Percentiles rank a stretch among this genome's conserved stretches.
Evolutionary conservation across 2,888 invertebrate genomes (phyloP).

Genomic region (Oegoconia quadripuncta): DNA sequence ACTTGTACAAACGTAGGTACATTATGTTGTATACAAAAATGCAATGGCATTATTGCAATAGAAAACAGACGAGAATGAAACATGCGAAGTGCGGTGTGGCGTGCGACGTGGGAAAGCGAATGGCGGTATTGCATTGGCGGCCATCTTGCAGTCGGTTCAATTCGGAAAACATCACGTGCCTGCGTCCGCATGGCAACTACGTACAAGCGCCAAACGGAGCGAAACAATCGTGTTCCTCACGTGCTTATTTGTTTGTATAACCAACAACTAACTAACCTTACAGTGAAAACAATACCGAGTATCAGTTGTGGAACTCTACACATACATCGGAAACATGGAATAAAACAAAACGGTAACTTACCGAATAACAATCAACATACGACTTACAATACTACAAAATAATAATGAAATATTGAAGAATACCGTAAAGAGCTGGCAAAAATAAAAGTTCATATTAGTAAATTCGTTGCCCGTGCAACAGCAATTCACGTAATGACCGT

Average conservation of each 20-base stretch:
- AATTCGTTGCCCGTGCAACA: slow-evolving; percentile 36
- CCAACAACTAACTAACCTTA: no score
- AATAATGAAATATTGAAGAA: slow-evolving; percentile 22
- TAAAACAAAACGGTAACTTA: slow-evolving; percentile 16
- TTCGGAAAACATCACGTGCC: slow-evolving; percentile 69
- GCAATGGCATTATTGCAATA: slow-evolving; percentile 52
- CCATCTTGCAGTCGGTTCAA: slow-evolving; percentile 68
- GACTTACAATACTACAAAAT: no score
- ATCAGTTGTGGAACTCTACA: no score
- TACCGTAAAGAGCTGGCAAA: slow-evolving; percentile 25
- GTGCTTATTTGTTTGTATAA: slow-evolving; percentile 71
- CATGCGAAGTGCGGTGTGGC: slow-evolving; percentile 51
- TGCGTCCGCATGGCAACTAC: slow-evolving; percentile 73
- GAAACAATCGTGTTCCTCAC: slow-evolving; percentile 68
- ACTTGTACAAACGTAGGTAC: slow-evolving; percentile 32
- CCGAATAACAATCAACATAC: slow-evolving; percentile 1
- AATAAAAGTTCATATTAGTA: slow-evolving; percentile 31
- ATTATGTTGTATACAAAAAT: slow-evolving; percentile 49
- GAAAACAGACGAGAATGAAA: slow-evolving; percentile 62
- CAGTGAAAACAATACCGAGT: no score
- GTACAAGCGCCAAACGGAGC: slow-evolving; percentile 61
- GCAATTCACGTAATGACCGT: slow-evolving; percentile 32
- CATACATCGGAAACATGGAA: no score
- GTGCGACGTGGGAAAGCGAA: slow-evolving; percentile 74
- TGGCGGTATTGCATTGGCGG: slow-evolving; percentile 54